Evolutionary conservation across 2,888 invertebrate genomes (phyloP), one percentile per base, ranked within the genome.

Genomic region (Lasioglossum malachurum): DNA sequence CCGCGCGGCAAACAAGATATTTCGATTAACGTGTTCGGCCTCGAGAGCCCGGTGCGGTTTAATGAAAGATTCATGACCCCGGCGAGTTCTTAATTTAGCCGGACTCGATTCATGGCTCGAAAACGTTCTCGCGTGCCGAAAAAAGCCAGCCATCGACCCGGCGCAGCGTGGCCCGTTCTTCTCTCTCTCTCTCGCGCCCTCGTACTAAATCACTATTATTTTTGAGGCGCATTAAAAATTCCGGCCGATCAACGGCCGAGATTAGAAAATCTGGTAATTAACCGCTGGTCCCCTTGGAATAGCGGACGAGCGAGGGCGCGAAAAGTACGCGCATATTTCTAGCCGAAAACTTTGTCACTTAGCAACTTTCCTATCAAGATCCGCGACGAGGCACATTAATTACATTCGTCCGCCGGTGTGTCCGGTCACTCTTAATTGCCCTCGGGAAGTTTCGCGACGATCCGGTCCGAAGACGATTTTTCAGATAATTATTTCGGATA

Each of bases 321-420:
- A 83, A 88, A 90, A 86, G 84, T 89, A 75, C 74, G 46, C 85
- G 89, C 88, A 84, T 91, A 91, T 91, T 91, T 91, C 89, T 81
- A 64, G 67, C 75, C 87, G 80, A 83, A 91, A 91, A 91, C 87
- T 91, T 91, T 85, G 92, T 91, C 92, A 84, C 89, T 91, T 87
- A 88, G 87, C 82, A 91, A 91, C 79, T 91, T 89, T 49, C 64
- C 80, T 91, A 91, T 92, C 91, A 81, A 90, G 92, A 92, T 92
- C 75, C 82, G 83, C 78, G 64, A 27, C 64, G 16, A 73, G 91
- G 87, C 78, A 83, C 85, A 80, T 90, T 89, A 90, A 90, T 89
- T 92, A 88, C 83, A 69, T 81, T 83, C 80, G 73, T 81, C 73
- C 78, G 76, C 81, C 73, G 85, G 67, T 82, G 64, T 64, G 53